Evolutionary conservation across 2,797 vertebrate genomes (phyloP), one percentile per base, ranked within the genome.

Genomic region (Dermochelys coriacea): DNA sequence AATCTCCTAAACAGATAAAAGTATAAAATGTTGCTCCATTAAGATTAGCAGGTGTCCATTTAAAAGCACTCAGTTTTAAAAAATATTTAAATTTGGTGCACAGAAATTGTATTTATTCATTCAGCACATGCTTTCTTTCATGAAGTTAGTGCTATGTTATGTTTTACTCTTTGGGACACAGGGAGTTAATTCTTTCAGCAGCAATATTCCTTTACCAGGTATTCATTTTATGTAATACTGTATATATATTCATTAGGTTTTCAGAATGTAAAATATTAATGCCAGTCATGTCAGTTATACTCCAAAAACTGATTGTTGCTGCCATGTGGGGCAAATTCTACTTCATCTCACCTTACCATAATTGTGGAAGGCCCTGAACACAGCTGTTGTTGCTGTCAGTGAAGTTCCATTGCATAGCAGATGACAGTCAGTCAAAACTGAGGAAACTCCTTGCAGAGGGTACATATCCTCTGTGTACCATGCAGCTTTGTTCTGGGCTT

Each of bases 191-290:
- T 19, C 41, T 37, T 49, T 14, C 18, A 85, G 80, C 5, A 2
- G 2, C 45, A 80, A 12, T 23, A 68, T 80, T 1, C 41, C 50
- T 75, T n/a, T 8, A 52, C 5, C 19, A 41, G 1, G 1, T 1
- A 4, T 5, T 11, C 4, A 6, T 0, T 1, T 16, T 87, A 74
- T 55, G 37, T 57, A 64, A 9, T 2, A 52, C 9, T 49, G 10
- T 49, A 23, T 14, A 71, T 25, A 74, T 74, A n/a, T 71, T 71
- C 11, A 41, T 71, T 59, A 61, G 59, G 31, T 61, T 41, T 74
- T 41, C 37, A 25, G 23, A 71, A 23, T 45, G 10, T 41, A 74
- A 74, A 74, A 41, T 37, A 74, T 71, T 41, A 74, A 45, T 45
- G 10, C 68, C 11, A 41, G 68, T 41, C 37, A 12, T 12, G 31